A percentile compares a stretch with the other conserved stretches of the same genome.
Evolutionary conservation across 1,140 invertebrate species (phyloP).

Genomic region (Diachasmimorpha longicaudata): DNA sequence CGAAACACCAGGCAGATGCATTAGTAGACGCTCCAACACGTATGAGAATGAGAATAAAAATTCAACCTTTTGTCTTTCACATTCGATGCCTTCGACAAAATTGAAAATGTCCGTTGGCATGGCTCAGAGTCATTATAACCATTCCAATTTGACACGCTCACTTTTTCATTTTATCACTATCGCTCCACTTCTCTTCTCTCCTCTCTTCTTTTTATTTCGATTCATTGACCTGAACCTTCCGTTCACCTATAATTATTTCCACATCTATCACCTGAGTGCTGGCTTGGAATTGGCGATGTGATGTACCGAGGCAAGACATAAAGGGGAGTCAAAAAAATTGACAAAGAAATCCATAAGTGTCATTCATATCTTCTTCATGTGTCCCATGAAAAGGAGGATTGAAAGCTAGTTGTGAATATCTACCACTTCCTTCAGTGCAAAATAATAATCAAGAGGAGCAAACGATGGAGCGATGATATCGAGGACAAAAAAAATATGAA

Average conservation of each 20-base stretch:
- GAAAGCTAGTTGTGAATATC: conserved; percentile 1
- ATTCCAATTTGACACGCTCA: conserved; percentile 59
- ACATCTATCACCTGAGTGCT: conserved; percentile 54
- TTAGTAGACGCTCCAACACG: conserved; percentile 37
- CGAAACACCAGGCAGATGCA: conserved; percentile 45
- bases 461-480: not conserved
- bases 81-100: conserved; percentile 24
- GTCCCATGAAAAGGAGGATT: conserved; percentile 24
- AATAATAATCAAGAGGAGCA: not conserved
- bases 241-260: conserved; percentile 63
- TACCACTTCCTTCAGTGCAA: not conserved
- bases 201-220: conserved; percentile 37
- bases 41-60: not conserved
- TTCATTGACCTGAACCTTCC: conserved; percentile 45
- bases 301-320: not conserved
- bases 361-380: conserved; percentile 7
- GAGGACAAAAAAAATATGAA: not conserved
- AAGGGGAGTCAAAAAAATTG: not conserved
- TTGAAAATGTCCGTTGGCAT: conserved; percentile 44
- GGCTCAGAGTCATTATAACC: conserved; percentile 55
- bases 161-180: not conserved
- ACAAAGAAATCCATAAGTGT: not conserved
- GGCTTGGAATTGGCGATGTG: not conserved
- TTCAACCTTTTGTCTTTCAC: not conserved
- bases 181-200: not conserved